Evolutionary conservation across 2,113 vertebrate species (phyloP).

Genomic region (Athene cunicularia): DNA sequence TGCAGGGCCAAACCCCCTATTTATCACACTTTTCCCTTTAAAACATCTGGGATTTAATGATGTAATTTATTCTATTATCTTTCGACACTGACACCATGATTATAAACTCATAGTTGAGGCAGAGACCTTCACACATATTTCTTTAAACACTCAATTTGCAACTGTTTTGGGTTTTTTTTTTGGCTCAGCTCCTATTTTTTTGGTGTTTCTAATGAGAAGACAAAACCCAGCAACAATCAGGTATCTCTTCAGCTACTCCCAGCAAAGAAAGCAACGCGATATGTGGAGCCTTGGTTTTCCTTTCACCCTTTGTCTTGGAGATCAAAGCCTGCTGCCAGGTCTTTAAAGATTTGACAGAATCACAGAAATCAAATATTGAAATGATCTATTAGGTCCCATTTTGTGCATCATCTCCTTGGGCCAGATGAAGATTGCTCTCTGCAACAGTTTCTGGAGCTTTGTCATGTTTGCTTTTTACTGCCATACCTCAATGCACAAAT

Average conservation of each 20-base stretch:
- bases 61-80: background rate
- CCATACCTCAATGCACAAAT: background rate
- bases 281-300: background rate
- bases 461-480: background rate
- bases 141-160: constrained; percentile 33
- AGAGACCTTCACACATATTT: background rate
- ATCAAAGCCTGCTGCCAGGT: constrained; percentile 29
- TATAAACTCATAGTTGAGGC: constrained; percentile 1
- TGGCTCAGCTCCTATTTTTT: background rate
- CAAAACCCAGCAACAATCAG: background rate
- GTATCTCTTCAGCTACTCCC: constrained; percentile 10
- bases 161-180: constrained; percentile 6
- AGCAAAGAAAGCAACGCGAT: constrained; percentile 1
- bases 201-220: constrained; percentile 1
- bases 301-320: constrained; percentile 30
- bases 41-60: background rate
- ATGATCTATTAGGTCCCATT: background rate
- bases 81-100: constrained; percentile 3
- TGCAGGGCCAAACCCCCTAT: background rate
- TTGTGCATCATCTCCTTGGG: background rate
- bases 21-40: background rate
- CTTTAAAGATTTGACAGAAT: constrained; percentile 18
- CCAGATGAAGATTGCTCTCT: background rate
- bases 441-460: background rate
- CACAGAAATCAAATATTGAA: constrained; percentile 24